Conservation (phyloP, 2,113 vertebrate species). For the Notothenia coriiceps region DNA sequence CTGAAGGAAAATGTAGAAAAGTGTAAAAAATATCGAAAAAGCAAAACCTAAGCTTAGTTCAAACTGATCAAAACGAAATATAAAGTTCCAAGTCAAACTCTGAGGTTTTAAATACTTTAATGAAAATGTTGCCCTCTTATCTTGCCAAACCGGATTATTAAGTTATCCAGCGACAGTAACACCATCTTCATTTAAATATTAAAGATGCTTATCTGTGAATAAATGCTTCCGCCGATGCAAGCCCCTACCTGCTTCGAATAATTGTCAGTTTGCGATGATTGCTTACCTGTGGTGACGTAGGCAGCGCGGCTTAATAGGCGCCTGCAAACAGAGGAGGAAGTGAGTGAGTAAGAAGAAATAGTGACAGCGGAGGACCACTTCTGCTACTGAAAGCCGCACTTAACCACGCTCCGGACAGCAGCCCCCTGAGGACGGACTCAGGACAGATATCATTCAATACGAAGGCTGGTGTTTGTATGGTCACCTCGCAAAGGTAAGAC, state of each 20-base stretch:
- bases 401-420: background rate
- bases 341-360: slow-evolving; percentile 21
- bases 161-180: background rate
- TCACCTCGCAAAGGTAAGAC: slow-evolving; percentile 51
- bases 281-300: slow-evolving; percentile 81
- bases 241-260: background rate
- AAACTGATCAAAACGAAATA: too few relatives aligned
- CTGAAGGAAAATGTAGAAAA: background rate
- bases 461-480: background rate
- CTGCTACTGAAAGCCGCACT: slow-evolving; percentile 11
- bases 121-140: background rate
- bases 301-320: slow-evolving; percentile 32
- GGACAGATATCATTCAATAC: too few relatives aligned
- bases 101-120: background rate
- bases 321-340: slow-evolving; percentile 63
- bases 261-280: background rate
- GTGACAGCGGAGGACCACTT: slow-evolving; percentile 35
- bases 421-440: background rate
- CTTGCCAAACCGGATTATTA: background rate
- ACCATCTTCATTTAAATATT: background rate
- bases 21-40: background rate
- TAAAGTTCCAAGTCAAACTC: background rate
- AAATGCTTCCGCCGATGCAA: background rate
- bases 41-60: background rate
- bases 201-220: background rate